Base-by-base conservation (phyloP, 2,113 vertebrate species). In the Cinclus cinclus region DNA sequence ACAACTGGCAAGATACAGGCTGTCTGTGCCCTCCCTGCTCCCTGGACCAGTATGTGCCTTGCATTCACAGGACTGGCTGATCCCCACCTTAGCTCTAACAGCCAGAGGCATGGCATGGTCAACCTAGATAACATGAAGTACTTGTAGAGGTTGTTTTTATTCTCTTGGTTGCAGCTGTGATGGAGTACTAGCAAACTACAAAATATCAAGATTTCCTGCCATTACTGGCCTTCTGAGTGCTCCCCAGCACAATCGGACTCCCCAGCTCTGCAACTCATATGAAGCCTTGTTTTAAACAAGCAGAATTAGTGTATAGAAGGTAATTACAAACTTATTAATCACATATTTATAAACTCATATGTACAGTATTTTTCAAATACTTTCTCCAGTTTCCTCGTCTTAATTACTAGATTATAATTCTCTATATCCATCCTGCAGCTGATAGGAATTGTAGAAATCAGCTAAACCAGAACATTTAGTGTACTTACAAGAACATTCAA, bases 1-100 rank as follows among this genome's bases (percentile, higher is more conserved):
- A 60, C 18, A 62, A 35, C 2, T 53, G 62, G 46, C 35, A n/a
- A 50, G 69, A 39, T 10, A 4, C 41, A 39, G n/a, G 31, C 53
- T 79, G 70, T 7, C 22, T 21, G 67, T 71, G 58, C 60, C 75
- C 42, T 41, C 25, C 53, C 2, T 65, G 53, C 21, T 60, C 41
- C 60, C 21, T 2, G 2, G 37, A 37, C 14, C 18, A 28, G 33
- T 0, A 3, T 0, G 0, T 22, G 44, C 10, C n/a, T 39, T 0
- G 0, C 2, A 7, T 4, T 46, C 74, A 15, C 30, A 17, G 27
- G 15, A 42, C 46, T 86, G 73, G 42, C 33, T 42, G 42, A 91
- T 68, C 5, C 1, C 9, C 15, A 46, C n/a, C 64, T 35, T 0
- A 37, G 73, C 83, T 90, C 52, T 10, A 21, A 27, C 35, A 85